phyloP scores from a whole-genome alignment of 1,140 invertebrate species.

The Apis florea region DNA sequence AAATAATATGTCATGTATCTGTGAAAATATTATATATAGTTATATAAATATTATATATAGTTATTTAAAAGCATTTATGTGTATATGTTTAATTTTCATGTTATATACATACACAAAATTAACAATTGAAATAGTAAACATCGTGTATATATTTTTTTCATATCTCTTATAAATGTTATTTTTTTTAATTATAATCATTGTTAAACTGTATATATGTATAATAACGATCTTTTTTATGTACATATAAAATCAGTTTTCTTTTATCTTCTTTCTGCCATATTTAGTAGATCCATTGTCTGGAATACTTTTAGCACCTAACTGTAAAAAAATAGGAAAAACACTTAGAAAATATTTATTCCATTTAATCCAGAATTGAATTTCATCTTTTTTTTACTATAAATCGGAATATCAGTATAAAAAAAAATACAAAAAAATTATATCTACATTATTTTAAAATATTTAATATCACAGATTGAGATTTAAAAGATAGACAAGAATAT shows the following conservation, averaged over 20 bases:
- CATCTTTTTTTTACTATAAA: neutral
- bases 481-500: too few species aligned
- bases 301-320: conserved; percentile 72
- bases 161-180: conserved; percentile 13
- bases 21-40: neutral
- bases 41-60: too few species aligned
- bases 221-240: conserved; percentile 66
- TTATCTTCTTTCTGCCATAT: conserved; percentile 58
- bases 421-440: neutral
- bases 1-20: neutral
- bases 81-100: neutral
- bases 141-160: conserved; percentile 1
- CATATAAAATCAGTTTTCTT: conserved; percentile 67
- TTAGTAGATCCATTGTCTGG: conserved; percentile 61
- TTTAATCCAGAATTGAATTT: neutral
- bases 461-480: neutral
- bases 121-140: conserved; percentile 25
- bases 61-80: neutral
- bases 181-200: conserved; percentile 26
- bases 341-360: conserved; percentile 35
- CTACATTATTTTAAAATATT: neutral
- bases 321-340: conserved; percentile 63
- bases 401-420: neutral
- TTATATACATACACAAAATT: conserved; percentile 18
- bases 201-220: conserved; percentile 36